Percentiles rank a stretch among this genome's conserved stretches.
Conservation (phyloP, 2,888 invertebrate genomes). For the Hydroisotoma schaefferi region DNA sequence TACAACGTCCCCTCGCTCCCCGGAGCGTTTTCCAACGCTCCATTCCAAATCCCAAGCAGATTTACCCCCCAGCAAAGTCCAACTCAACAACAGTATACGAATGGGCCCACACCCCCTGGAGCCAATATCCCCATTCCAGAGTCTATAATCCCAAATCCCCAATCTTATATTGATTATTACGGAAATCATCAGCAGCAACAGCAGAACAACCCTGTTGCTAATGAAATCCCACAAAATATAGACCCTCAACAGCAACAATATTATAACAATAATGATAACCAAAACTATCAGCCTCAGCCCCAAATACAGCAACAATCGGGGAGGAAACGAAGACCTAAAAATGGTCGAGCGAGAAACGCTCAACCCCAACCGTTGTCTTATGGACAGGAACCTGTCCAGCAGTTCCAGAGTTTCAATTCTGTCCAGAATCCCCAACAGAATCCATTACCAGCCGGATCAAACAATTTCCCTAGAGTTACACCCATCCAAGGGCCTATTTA, state of each 20-base stretch:
- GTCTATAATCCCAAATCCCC: constrained; percentile 38
- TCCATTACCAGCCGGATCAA: not conserved
- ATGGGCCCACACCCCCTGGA: constrained; percentile 16
- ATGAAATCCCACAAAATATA: constrained; percentile 2
- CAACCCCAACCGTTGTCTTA: constrained; percentile 21
- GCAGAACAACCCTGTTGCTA: constrained; percentile 25
- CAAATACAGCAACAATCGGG: constrained; percentile 15
- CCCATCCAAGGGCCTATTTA: constrained; percentile 86
- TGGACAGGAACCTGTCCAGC: constrained; percentile 23
- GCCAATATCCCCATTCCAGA: constrained; percentile 33
- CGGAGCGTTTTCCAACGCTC: constrained; percentile 14
- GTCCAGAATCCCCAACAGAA: constrained; percentile 3
- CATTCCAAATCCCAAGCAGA: constrained; percentile 10
- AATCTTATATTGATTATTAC: constrained; percentile 38
- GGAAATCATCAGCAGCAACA: constrained; percentile 29
- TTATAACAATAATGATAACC: not conserved
- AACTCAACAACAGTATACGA: constrained; percentile 5
- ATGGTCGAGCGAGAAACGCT: constrained; percentile 13
- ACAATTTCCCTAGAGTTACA: constrained; percentile 62
- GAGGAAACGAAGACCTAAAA: constrained; percentile 17
- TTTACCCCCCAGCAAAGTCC: not conserved
- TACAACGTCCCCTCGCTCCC: constrained; percentile 32
- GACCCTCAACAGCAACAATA: constrained; percentile 28
- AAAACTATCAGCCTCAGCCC: constrained; percentile 10
- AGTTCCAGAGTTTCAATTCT: constrained; percentile 20